Base-by-base conservation (phyloP, 1,140 invertebrate species). In the Zophobas morio region DNA sequence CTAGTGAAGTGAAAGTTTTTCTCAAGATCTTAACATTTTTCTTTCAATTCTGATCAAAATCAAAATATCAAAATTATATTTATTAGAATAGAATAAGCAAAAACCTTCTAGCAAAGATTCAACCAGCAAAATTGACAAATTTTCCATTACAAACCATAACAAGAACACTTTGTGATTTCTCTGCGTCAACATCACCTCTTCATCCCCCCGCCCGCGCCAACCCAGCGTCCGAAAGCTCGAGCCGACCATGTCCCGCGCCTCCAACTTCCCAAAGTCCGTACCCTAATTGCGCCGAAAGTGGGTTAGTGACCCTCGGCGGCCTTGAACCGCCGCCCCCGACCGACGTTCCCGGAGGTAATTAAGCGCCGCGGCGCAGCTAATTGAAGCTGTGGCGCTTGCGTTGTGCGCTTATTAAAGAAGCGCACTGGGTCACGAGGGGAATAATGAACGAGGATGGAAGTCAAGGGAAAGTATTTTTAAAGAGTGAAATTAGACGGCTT, bases 381-480 rank as follows among this genome's bases (percentile, higher is more conserved):
- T 84, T 84, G 84, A 83, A 83, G 80, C 75, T 76, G 70, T 34
- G 77, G 81, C 82, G 81, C 81, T 80, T 82, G 81, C 80, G 78
- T 80, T 75, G 76, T 54, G 53, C 77, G 70, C 78, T 84, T 84
- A 84, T 84, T 84, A 84, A 84, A 83, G 81, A 82, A 81, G 79
- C 79, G 78, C 74, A 83, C 82, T 84, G 81, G 84, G 84, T 84
- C 84, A 84, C 82, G 81, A 83, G 83, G 82, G 83, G 83, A 83
- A 84, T 84, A 84, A 84, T 84, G 82, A 84, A 83, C 81, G 80
- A 63, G 79, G 79, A 82, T 81, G 81, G 78, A 84, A 84, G 82
- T 81, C 82, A 83, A 84, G 84, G 80, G 82, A 84, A 84, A 84
- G 83, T 84, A 81, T 84, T 84, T 81, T 81, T 84, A 81, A 84